Percentiles rank a stretch among this genome's conserved stretches.
phyloP scores from a whole-genome alignment of 2,113 vertebrate species.

The Gavia stellata region DNA sequence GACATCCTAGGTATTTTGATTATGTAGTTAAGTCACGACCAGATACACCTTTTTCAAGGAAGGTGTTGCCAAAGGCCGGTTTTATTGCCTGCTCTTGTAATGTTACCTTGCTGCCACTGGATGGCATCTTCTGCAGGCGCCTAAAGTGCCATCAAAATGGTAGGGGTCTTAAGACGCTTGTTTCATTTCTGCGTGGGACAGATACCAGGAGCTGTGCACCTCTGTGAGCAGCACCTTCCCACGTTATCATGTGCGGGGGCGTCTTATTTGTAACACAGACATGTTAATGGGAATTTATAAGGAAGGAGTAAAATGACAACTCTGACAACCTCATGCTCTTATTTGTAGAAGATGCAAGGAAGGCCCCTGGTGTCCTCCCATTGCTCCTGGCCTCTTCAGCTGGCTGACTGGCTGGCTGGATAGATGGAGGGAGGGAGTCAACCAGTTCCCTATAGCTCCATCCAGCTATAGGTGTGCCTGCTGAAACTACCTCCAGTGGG shows the following conservation, averaged over 20 bases:
- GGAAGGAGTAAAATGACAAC: not conserved
- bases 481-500: not conserved
- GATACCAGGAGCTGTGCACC: not conserved
- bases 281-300: not conserved
- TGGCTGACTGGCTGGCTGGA: not conserved
- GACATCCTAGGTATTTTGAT: not conserved
- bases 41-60: not conserved
- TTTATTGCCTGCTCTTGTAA: not conserved
- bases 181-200: not conserved
- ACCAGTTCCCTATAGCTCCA: not conserved
- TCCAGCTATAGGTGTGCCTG: not conserved
- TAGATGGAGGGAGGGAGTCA: not conserved
- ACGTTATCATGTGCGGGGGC: not conserved
- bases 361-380: accelerated
- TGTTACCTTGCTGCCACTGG: not conserved
- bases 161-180: not conserved
- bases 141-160: not conserved
- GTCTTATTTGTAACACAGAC: not conserved
- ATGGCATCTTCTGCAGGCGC: not conserved
- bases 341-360: not conserved
- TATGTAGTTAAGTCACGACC: not conserved
- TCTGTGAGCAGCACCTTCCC: not conserved
- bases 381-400: not conserved
- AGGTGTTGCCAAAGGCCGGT: not conserved
- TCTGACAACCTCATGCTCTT: not conserved